Percentiles rank a stretch among this genome's conserved stretches.
Conservation (phyloP, 2,113 vertebrate genomes). For the Taxidea taxus region DNA sequence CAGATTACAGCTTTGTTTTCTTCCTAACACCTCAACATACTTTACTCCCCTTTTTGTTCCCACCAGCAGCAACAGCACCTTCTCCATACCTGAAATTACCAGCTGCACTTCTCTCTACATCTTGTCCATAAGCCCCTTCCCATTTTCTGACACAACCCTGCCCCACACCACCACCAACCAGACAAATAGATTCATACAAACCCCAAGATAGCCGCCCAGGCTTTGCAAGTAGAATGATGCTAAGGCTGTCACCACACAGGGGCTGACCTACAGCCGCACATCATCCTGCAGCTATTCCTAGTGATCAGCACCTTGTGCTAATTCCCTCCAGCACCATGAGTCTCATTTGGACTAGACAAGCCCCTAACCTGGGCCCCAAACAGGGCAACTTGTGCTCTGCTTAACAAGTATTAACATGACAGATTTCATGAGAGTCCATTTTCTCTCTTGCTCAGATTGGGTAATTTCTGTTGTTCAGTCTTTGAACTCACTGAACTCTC, state of each 20-base stretch:
- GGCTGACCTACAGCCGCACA: background rate
- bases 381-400: background rate
- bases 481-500: background rate
- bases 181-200: background rate
- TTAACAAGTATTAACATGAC: background rate
- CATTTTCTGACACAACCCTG: background rate
- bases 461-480: background rate
- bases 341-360: background rate
- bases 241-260: background rate
- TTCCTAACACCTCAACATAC: background rate
- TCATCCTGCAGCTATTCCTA: background rate
- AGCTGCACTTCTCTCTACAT: background rate
- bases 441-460: background rate
- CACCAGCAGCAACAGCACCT: background rate
- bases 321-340: background rate
- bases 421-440: background rate
- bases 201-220: background rate
- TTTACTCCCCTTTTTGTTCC: background rate
- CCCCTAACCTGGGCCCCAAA: background rate
- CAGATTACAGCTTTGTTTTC: background rate
- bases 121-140: background rate
- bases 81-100: background rate
- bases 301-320: background rate
- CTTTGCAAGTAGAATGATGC: background rate
- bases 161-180: background rate